Evolutionary conservation across 2,113 vertebrate genomes (phyloP).

Genomic region (Ceyx melanurus): DNA sequence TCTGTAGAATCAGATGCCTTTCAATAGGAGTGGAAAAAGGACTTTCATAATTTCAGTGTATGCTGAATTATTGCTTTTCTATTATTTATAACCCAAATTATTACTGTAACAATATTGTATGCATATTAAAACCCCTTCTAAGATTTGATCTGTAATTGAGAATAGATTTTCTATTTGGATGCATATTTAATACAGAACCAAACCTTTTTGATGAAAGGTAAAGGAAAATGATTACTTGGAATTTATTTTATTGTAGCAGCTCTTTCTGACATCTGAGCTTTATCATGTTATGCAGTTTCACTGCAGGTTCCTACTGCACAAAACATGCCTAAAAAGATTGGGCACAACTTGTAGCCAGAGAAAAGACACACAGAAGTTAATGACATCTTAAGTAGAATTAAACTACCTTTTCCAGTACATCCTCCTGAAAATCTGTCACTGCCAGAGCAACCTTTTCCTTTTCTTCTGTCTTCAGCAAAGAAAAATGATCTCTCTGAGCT

Average conservation of each 20-base stretch:
- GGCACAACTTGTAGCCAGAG: not conserved
- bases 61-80: not conserved
- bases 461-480: not conserved
- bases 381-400: not conserved
- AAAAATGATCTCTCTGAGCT: not conserved
- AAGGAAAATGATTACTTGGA: not conserved
- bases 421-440: not conserved
- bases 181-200: not conserved
- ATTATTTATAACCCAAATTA: slow-evolving; percentile 33
- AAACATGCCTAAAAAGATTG: not conserved
- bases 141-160: not conserved
- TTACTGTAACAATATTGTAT: not conserved
- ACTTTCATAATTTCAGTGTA: not conserved
- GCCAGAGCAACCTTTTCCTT: not conserved
- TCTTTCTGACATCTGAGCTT: not conserved
- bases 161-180: not conserved
- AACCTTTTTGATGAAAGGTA: not conserved
- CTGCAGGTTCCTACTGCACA: not conserved
- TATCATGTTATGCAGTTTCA: not conserved
- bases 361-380: not conserved
- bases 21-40: not conserved
- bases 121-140: not conserved
- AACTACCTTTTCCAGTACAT: not conserved
- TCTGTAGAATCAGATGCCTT: not conserved
- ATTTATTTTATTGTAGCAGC: not conserved